Evolutionary conservation across 2,888 invertebrate species (phyloP), one percentile per base, ranked within the genome.

Genomic region (Clistopyga incitator): DNA sequence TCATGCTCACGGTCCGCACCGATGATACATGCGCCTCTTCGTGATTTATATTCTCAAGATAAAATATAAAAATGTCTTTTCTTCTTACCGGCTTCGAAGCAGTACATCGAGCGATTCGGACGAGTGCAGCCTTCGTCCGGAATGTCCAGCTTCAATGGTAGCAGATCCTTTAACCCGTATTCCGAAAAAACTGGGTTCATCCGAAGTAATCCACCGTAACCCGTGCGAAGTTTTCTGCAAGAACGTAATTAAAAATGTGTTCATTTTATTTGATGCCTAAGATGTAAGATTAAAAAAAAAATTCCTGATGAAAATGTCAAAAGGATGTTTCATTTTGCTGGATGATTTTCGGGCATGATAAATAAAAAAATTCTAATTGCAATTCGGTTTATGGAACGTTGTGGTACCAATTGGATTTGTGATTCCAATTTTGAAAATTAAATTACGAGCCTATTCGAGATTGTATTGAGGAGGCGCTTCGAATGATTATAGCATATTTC

Each of bases 111-210:
- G 90, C 96, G 95, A 93, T 98, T 98, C 0, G 97, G 97, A 79
- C 98, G 95, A 2, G 98, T 98, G 93, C 98, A 98, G 47, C 98
- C 98, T 94, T 98, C 98, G 91, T 98, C 98, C 18, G 98, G 98
- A 87, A 98, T 96, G 90, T 98, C 97, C 71, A 98, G 94, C 92
- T 98, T 98, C 70, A 98, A 94, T 0, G 98, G 98, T 56, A 98
- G 93, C 85, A 98, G 94, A 91, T 98, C 98, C 92, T 97, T 98
- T 0, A 98, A 94, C 0, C 98, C 98, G 87, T 97, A 97, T 90
- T 97, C 97, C 84, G 96, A 95, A 93, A 98, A 98, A 0, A 97
- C 97, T 15, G 98, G 97, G 93, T 98, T 97, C 97, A 98, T 98
- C 45, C 97, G 95, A 88, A 98, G 92, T 18, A 97, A 94, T 71